phyloP scores from a whole-genome alignment of 64 coral and sea anemone species.

The Orbicella faveolata region DNA sequence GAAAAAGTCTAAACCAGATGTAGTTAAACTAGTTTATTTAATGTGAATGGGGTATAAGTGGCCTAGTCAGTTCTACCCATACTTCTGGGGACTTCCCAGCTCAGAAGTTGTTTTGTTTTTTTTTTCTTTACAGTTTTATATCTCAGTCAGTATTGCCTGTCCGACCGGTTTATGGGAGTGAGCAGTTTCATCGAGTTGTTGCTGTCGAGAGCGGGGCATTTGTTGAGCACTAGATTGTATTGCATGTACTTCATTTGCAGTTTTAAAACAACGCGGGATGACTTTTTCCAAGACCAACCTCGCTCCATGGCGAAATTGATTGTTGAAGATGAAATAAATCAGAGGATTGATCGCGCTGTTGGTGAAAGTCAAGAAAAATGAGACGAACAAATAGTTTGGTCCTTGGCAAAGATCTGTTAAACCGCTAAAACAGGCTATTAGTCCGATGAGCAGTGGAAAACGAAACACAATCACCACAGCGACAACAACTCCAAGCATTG shows the following conservation, averaged over 20 bases:
- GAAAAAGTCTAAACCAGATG: no score
- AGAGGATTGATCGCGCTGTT: constrained; percentile 33
- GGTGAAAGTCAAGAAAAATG: constrained; percentile 7
- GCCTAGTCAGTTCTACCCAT: no score
- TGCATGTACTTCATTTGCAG: not conserved
- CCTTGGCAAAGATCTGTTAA: not conserved
- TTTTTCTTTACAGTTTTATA: no score
- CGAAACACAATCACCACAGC: constrained; percentile 21
- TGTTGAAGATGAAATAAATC: constrained; percentile 44
- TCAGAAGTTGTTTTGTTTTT: no score
- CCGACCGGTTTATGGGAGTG: not conserved
- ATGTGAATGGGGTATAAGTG: no score
- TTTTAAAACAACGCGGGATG: constrained; percentile 19
- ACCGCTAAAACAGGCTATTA: constrained; percentile 1
- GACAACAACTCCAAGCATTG: constrained; percentile 38
- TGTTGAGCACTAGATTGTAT: not conserved
- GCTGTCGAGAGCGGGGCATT: not conserved
- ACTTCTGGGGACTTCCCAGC: no score
- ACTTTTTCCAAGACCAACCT: not conserved
- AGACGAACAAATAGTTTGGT: not conserved
- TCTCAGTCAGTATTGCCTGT: no score
- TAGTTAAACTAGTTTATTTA: no score
- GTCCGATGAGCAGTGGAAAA: constrained; percentile 12
- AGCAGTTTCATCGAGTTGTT: not conserved
- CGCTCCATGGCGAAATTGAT: constrained; percentile 21